phyloP scores from a whole-genome alignment of 2,888 invertebrate genomes.

The Drosophila niveifrons region DNA sequence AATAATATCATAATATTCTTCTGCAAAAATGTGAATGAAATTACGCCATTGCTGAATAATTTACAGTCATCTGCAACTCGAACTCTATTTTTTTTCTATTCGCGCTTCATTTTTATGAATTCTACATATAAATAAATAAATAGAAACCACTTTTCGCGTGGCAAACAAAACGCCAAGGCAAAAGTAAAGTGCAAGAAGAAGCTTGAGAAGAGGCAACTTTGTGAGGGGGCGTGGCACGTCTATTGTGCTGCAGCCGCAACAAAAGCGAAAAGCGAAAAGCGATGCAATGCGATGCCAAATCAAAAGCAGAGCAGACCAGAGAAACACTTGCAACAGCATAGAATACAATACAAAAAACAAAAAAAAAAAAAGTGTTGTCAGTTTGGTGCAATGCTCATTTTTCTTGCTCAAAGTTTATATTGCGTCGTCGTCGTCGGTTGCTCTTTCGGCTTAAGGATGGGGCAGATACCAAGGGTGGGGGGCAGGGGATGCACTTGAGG shows the following conservation, averaged over 20 bases:
- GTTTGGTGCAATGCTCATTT: constrained; percentile 73
- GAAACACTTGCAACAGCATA: constrained; percentile 44
- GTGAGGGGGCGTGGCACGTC: constrained; percentile 12
- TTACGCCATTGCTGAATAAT: not conserved
- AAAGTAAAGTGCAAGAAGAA: not conserved
- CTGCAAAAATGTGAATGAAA: constrained; percentile 39
- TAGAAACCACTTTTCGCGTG: constrained; percentile 73
- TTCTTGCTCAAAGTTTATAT: constrained; percentile 35
- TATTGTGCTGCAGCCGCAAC: constrained; percentile 46
- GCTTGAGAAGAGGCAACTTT: not conserved
- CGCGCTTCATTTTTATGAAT: not conserved
- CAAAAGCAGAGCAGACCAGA: constrained; percentile 50
- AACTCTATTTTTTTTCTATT: not conserved
- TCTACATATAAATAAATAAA: constrained; percentile 75
- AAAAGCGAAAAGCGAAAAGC: constrained; percentile 56
- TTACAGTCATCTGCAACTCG: not conserved
- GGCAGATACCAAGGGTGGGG: not conserved
- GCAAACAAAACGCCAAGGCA: constrained; percentile 53
- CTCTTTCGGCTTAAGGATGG: not conserved
- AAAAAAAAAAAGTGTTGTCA: constrained; percentile 56
- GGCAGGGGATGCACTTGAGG: constrained; percentile 48
- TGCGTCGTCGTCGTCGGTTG: constrained; percentile 16
- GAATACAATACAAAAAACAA: not conserved
- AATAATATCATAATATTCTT: too few relatives aligned
- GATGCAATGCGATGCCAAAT: constrained; percentile 45